Base-by-base conservation (phyloP, 2,888 invertebrate genomes). In the Conomelus anceps region DNA sequence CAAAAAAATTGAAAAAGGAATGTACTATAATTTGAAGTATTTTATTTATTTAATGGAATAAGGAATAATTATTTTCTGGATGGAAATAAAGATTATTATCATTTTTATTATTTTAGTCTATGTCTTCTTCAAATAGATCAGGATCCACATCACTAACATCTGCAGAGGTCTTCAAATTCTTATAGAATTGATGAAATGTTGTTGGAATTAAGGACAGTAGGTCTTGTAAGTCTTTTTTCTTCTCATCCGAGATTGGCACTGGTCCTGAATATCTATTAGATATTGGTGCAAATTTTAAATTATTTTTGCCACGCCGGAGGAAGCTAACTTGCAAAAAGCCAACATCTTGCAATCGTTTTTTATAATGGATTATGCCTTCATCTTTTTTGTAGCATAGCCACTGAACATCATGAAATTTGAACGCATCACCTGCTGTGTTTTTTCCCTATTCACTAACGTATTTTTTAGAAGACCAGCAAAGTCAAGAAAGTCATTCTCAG, bases 401-500 rank as follows among this genome's bases (percentile, higher is more conserved):
- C 84, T 17, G 84, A 17, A 84, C 20, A 84, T 20, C 22, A 22
- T 84, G 84, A n/a, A n/a, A 84, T 84, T 84, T 84, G 20, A 9
- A 17, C 7, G 84, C 22, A 84, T 4, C 20, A 6, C 84, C 84
- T 6, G n/a, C 84, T 9, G 20, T 84, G 20, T 84, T 86, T 89
- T 86, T 89, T 84, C 23, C 86, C 89, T 86, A 84, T 87, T 23
- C 84, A 29, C 87, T 88, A 87, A 88, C 84, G 63, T 88, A 22
- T 84, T 86, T 84, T 88, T 89, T 86, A 88, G 29, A n/a, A 88
- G 22, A 22, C 84, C 86, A 87, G 88, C 86, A 86, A 88, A 89
- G 41, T 89, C 85, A 88, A 85, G 85, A 91, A 90, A 87, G 90
- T 90, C 88, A 91, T 90, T 91, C 90, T 90, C 24, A 89, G 41